Percentiles rank a stretch among this genome's conserved stretches.
phyloP scores from a whole-genome alignment of 2,888 invertebrate species.

The Bombyx huttoni region DNA sequence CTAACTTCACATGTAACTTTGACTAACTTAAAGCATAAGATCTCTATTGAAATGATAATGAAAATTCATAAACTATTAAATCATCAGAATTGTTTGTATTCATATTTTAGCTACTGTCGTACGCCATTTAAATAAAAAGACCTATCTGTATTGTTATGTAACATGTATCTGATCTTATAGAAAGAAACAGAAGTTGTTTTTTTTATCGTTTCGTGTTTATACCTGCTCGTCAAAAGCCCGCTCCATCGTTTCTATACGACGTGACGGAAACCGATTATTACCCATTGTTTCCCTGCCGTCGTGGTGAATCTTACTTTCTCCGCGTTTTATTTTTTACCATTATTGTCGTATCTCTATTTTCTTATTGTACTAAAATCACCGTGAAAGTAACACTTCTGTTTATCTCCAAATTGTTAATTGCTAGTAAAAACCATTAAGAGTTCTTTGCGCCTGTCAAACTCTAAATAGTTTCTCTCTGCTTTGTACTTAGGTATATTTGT shows the following conservation, averaged over 20 bases:
- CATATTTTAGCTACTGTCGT: too few relatives aligned
- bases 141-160: neutral
- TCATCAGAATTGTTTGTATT: too few relatives aligned
- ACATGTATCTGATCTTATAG: neutral
- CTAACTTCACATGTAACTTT: neutral
- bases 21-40: neutral
- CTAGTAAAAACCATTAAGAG: neutral
- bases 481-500: neutral
- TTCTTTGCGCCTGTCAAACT: neutral
- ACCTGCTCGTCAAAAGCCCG: conserved; percentile 23
- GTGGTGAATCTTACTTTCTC: conserved; percentile 26
- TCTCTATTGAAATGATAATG: neutral
- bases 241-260: conserved; percentile 25
- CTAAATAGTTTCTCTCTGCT: neutral
- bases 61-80: too few relatives aligned
- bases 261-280: conserved; percentile 50
- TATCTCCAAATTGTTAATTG: neutral
- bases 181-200: neutral
- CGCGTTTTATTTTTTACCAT: conserved; percentile 18
- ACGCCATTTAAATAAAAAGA: too few relatives aligned
- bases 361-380: neutral
- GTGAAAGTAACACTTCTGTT: neutral
- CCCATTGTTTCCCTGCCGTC: conserved; percentile 40
- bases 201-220: conserved; percentile 10
- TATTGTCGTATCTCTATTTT: conserved; percentile 2